These are phyloP conservation scores for Trichomycterus rosablanca DNA, from an alignment of 2,113 vertebrate species.

Conservation along the genomic window DNA sequence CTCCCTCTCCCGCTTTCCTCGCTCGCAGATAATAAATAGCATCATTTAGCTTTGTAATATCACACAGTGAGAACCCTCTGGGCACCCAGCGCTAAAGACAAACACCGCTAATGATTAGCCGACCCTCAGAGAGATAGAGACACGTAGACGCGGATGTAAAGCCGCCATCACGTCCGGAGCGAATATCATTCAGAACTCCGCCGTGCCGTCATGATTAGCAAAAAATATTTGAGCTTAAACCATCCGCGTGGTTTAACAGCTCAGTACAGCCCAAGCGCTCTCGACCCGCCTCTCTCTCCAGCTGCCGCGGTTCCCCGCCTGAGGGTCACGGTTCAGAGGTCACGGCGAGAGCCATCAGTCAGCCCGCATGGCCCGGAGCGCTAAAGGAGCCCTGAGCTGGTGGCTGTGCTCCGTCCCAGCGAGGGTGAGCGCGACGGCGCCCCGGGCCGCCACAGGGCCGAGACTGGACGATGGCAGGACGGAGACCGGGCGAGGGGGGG, in stretches of 20 bases:
- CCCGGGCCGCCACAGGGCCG: too few species aligned
- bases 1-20: slow-evolving; percentile 23
- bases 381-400: slow-evolving; percentile 59
- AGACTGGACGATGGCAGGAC: slow-evolving; percentile 28
- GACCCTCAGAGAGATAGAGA: slow-evolving; percentile 48
- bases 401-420: slow-evolving; percentile 66
- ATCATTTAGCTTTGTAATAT: slow-evolving; percentile 80
- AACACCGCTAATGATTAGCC: slow-evolving; percentile 63
- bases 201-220: too few species aligned
- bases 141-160: slow-evolving; percentile 6
- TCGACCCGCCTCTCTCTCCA: slow-evolving; percentile 57
- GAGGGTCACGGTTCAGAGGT: slow-evolving; percentile 47
- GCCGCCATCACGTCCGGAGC: slow-evolving; percentile 15
- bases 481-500: slow-evolving; percentile 47
- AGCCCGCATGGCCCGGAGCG: slow-evolving; percentile 69
- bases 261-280: slow-evolving; percentile 47
- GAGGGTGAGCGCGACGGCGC: slow-evolving; percentile 53
- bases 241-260: too few species aligned
- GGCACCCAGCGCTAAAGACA: slow-evolving; percentile 68
- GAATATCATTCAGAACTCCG: too few species aligned
- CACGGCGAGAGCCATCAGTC: slow-evolving; percentile 67
- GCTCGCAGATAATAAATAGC: slow-evolving; percentile 74
- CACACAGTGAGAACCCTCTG: slow-evolving; percentile 59
- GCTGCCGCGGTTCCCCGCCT: slow-evolving; percentile 61
- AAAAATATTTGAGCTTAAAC: too few species aligned